Base-by-base conservation (phyloP, 2,888 invertebrate species). In the Drosophila infuscata region DNA sequence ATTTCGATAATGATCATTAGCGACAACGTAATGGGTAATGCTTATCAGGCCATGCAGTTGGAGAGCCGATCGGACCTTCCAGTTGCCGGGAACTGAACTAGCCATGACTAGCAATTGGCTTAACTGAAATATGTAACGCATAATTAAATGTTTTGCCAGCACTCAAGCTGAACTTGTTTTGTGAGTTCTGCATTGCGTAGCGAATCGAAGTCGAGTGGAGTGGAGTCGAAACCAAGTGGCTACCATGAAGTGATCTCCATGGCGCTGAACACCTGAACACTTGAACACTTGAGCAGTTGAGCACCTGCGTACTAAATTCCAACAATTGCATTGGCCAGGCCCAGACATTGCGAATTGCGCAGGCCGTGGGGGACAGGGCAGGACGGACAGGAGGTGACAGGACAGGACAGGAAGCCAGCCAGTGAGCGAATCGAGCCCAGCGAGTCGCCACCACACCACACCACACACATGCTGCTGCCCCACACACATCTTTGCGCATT, bases 101-200 rank as follows among this genome's bases (percentile, higher is more conserved):
- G 57, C 49, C 32, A 52, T 48, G 60, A n/a, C n/a, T n/a, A n/a
- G 74, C 65, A 79, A 70, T 64, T 65, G 64, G 63, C 66, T 58
- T 52, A 72, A 74, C 74, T 69, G 74, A 65, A 68, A 68, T 74
- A 70, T 65, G 77, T 70, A 74, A 52, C 62, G 66, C 74, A 72
- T 86, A 90, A 86, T 86, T 88, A 81, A 88, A 86, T 77, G 77
- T 79, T 75, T 81, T 71, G 64, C 67, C 73, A 65, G 70, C 74
- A 68, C 52, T 79, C 73, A 66, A 70, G 78, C 74, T 58, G 81
- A 83, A 86, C 86, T 70, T 90, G 86, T 81, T 82, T 62, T 11
- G 15, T 32, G 46, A 20, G 38, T 86, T 81, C 70, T 86, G 76
- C 82, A 74, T 70, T 79, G 82, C 74, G 75, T 74, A 74, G 58